Evolutionary conservation across 2,113 vertebrate genomes (phyloP).

Genomic region (Oxyruncus cristatus): DNA sequence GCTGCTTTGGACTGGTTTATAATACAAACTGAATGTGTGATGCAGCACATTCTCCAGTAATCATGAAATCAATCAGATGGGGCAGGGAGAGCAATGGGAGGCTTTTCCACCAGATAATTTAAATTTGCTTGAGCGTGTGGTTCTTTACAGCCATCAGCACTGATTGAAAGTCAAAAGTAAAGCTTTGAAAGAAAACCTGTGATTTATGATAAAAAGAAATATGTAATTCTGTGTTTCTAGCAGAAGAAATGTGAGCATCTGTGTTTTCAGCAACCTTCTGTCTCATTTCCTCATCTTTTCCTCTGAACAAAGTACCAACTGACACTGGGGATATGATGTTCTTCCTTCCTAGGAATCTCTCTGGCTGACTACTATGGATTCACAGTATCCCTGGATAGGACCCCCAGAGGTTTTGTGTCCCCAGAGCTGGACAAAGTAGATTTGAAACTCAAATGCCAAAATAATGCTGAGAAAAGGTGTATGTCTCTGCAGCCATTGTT

Average conservation of each 20-base stretch:
- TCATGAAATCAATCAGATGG: not conserved
- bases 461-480: not conserved
- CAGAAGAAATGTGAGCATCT: conserved; percentile 28
- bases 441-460: not conserved
- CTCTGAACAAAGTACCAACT: not conserved
- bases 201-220: conserved; percentile 1
- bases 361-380: not conserved
- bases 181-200: not conserved
- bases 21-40: not conserved
- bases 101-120: not conserved
- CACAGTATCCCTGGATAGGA: not conserved
- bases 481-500: not conserved
- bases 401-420: not conserved
- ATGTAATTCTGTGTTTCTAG: not conserved
- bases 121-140: not conserved
- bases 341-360: not conserved
- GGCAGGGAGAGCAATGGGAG: not conserved
- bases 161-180: not conserved
- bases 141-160: not conserved
- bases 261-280: conserved; percentile 41
- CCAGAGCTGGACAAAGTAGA: not conserved
- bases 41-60: not conserved
- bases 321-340: not conserved
- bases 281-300: not conserved
- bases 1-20: not conserved